phyloP scores from a whole-genome alignment of 2,888 invertebrate genomes.

The Sabellastarte sp. region DNA sequence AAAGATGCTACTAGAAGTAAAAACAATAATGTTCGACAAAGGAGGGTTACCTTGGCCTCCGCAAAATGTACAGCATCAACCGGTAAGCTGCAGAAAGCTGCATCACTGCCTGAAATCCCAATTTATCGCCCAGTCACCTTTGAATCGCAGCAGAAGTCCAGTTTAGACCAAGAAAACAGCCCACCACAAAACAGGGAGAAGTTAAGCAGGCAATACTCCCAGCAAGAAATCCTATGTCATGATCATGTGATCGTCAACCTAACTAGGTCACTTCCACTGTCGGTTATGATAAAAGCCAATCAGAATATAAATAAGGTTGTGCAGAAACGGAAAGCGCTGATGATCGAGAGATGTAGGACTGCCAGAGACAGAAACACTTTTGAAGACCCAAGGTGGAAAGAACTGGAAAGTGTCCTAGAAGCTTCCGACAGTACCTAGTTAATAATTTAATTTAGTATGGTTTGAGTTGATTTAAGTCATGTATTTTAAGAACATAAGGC shows the following conservation, averaged over 20 bases:
- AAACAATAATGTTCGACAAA: no score
- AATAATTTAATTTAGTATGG: no score
- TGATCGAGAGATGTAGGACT: slow-evolving; percentile 3
- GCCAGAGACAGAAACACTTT: not conserved
- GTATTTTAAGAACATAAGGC: no score
- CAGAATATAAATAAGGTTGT: slow-evolving; percentile 10
- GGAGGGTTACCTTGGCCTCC: not conserved
- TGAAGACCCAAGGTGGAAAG: not conserved
- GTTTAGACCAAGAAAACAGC: no score
- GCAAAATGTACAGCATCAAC: not conserved
- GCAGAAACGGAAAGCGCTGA: slow-evolving; percentile 3
- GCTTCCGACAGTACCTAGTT: no score
- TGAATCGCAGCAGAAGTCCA: not conserved
- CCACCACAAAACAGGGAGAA: not conserved
- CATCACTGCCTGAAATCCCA: not conserved
- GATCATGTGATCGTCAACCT: slow-evolving; percentile 6
- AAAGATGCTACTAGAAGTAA: not conserved
- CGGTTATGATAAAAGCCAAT: slow-evolving; percentile 19
- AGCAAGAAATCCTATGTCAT: slow-evolving; percentile 4
- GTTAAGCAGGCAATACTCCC: no score
- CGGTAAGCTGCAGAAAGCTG: not conserved
- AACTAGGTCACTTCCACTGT: slow-evolving; percentile 12
- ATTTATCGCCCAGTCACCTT: not conserved
- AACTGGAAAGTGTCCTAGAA: not conserved
- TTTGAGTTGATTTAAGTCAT: no score